Base-by-base conservation (phyloP, 2,888 invertebrate genomes). In the Corbicula japonica region DNA sequence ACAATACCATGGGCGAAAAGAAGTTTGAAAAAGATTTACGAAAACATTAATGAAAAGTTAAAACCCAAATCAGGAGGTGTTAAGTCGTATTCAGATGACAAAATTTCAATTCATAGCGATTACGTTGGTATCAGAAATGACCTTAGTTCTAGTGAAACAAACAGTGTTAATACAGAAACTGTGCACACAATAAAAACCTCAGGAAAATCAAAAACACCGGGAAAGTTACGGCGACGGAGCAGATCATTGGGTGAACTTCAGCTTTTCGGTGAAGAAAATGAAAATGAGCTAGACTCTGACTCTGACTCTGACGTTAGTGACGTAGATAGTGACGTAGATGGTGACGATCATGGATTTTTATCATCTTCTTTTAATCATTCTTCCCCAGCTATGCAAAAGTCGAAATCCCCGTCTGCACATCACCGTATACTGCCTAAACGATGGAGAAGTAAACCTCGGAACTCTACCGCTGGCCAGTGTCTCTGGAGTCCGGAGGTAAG, bases 401-500 rank as follows among this genome's bases (percentile, higher is more conserved):
- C 87, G 80, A 91, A 88, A 83, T 86, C 90, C 26, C 86, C 89
- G 41, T 83, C 88, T 18, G 83, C 89, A 41, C 85, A 87, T 6
- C 87, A 85, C 75, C 75, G 88, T 69, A 90, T 88, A 69, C 85
- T 91, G 74, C 89, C 89, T 93, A 89, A 88, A 83, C 96, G 97
- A 92, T 97, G 97, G 96, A 95, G 96, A 91, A 96, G 96, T 87
- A 95, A 97, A 90, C 97, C 97, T 87, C 97, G 97, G 92, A 96
- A 96, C 91, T 96, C 96, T 87, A 96, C 96, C 86, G 95, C 96
- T 89, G 95, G 95, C 88, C 94, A 95, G 72, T 95, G 95, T 66
- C 95, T 95, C 83, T 98, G 98, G 98, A 96, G 96, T 76, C 97
- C 97, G 87, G 96, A 97, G 96, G 97, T 97, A 95, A 96, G 95